Percentiles rank a stretch among this genome's conserved stretches.
Conservation (phyloP, 2,113 vertebrate species). For the Anoura caudifer region DNA sequence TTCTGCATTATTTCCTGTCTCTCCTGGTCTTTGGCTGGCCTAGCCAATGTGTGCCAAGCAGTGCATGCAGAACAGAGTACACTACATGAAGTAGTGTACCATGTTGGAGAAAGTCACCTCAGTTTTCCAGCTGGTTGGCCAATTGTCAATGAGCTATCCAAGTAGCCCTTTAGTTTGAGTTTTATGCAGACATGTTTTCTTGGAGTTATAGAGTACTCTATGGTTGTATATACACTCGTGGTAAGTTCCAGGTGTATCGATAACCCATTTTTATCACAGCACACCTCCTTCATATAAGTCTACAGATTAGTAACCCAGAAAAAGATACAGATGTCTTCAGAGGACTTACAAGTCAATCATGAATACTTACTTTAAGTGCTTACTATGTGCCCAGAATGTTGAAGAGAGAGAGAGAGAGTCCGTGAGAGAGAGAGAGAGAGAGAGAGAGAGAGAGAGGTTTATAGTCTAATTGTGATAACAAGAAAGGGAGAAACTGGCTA, state of each 20-base stretch:
- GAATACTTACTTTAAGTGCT: background rate
- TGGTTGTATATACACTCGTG: background rate
- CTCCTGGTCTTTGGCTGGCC: background rate
- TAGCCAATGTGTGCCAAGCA: background rate
- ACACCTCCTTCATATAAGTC: background rate
- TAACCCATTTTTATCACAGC: background rate
- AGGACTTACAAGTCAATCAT: background rate
- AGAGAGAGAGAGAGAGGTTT: background rate
- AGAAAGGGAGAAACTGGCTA: background rate
- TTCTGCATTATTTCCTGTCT: background rate
- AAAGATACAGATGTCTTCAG: background rate
- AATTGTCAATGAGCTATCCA: background rate
- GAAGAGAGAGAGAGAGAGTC: too few species aligned
- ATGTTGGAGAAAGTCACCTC: background rate
- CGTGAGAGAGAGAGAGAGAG: too few species aligned
- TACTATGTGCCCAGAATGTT: background rate
- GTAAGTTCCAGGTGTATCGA: background rate
- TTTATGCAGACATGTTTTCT: background rate
- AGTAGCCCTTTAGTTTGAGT: background rate
- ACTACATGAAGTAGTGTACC: rapidly evolving
- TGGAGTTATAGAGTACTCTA: background rate
- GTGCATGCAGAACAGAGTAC: rapidly evolving
- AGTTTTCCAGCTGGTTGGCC: background rate
- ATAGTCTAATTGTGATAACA: background rate
- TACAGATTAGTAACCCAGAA: background rate